These are phyloP conservation scores for Lasiurus borealis DNA, from an alignment of 2,113 vertebrate species.

Conservation along the genomic window DNA sequence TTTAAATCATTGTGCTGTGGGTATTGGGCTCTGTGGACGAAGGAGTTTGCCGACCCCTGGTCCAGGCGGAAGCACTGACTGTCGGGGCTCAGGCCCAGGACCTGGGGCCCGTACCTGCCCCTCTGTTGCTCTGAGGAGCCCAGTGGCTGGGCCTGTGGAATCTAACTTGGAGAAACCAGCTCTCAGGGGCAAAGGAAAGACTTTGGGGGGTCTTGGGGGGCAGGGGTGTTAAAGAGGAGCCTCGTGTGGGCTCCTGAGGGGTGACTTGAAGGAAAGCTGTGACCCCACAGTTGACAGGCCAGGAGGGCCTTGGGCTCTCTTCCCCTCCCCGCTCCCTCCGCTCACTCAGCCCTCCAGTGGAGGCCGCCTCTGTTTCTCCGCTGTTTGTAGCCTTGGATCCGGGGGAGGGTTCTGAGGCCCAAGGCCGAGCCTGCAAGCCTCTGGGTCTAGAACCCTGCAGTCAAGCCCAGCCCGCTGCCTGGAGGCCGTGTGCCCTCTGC, in stretches of 20 bases:
- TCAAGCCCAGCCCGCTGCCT: not conserved
- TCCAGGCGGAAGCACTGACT: not conserved
- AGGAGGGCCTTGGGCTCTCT: not conserved
- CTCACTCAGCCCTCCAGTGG: not conserved
- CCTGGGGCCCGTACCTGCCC: not conserved
- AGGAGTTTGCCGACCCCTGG: too few species aligned
- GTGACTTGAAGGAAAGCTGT: not conserved
- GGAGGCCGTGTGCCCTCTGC: not conserved
- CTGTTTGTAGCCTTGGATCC: not conserved
- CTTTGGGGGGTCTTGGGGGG: not conserved
- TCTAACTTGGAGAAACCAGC: not conserved
- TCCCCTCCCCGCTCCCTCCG: fast-evolving
- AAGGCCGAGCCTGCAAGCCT: not conserved
- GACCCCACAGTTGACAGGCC: not conserved
- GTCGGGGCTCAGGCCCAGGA: not conserved
- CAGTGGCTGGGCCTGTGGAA: too few species aligned
- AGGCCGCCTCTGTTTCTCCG: not conserved
- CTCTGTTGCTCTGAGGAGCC: not conserved
- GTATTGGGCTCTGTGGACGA: too few species aligned
- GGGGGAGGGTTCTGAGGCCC: not conserved
- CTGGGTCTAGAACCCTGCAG: not conserved
- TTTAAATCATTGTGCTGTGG: too few species aligned
- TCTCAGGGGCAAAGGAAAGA: not conserved
- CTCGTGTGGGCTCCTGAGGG: fast-evolving
- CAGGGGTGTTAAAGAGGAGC: not conserved